Percentiles rank a stretch among this genome's conserved stretches.
Conservation (phyloP, 2,797 vertebrate species). For the Oophaga sylvatica region DNA sequence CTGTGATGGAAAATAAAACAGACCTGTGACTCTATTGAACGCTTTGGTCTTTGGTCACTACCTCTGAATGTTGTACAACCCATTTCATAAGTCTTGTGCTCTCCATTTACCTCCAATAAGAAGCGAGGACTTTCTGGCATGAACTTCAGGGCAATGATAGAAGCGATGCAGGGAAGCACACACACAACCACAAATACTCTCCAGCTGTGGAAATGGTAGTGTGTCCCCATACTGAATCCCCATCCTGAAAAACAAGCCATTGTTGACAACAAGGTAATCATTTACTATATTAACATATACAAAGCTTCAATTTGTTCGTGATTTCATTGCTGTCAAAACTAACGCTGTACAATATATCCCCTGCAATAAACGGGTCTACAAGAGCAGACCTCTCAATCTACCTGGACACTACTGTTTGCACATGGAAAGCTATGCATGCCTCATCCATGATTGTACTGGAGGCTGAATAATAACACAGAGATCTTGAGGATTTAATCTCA, state of each 20-base stretch:
- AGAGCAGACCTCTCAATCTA: neutral
- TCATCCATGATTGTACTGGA: neutral
- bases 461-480: neutral
- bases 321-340: neutral
- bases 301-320: neutral
- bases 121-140: constrained; percentile 97
- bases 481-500: neutral
- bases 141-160: constrained; percentile 86
- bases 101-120: constrained; percentile 88
- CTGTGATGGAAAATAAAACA: neutral
- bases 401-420: neutral
- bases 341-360: neutral
- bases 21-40: neutral
- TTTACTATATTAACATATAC: neutral
- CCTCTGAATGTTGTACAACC: neutral
- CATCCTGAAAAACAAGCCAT: constrained; percentile 80
- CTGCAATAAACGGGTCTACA: neutral
- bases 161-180: constrained; percentile 85
- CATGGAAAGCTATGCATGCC: neutral
- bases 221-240: constrained; percentile 93
- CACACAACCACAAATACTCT: constrained; percentile 92
- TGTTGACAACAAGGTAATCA: neutral
- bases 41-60: no score
- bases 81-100: neutral
- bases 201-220: constrained; percentile 96